These are phyloP conservation scores for Drosophila leonis DNA, from an alignment of 2,888 invertebrate genomes.

Conservation along the genomic window DNA sequence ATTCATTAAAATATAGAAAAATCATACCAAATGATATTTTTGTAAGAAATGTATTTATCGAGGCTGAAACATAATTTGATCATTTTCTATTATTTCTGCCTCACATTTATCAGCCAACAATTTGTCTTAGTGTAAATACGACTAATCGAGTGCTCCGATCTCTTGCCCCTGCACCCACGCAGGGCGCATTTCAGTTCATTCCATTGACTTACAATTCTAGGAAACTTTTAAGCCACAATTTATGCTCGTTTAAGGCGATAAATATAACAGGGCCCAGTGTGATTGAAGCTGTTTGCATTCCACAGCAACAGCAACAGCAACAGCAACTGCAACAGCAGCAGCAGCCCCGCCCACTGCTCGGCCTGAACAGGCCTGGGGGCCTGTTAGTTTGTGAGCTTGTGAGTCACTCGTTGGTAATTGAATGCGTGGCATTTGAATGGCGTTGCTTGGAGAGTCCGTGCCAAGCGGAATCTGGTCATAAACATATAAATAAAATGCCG, in stretches of 20 bases:
- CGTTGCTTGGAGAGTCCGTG: conserved; percentile 38
- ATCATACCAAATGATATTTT: not conserved
- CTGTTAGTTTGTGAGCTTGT: conserved; percentile 41
- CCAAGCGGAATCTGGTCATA: conserved; percentile 35
- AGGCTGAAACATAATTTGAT: not conserved
- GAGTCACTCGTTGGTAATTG: conserved; percentile 73
- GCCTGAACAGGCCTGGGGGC: not conserved
- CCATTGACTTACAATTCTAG: conserved; percentile 72
- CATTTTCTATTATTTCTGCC: not conserved
- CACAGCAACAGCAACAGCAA: conserved; percentile 37
- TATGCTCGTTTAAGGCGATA: conserved; percentile 84
- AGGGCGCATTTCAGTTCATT: conserved; percentile 23
- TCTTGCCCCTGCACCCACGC: conserved; percentile 34
- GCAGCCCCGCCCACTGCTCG: conserved; percentile 7
- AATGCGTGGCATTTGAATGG: conserved; percentile 75
- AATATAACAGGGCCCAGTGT: conserved; percentile 72
- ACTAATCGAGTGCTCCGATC: conserved; percentile 17
- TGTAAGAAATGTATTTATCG: no score
- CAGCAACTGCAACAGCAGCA: conserved; percentile 16
- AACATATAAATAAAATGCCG: conserved; percentile 61
- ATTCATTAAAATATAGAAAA: not conserved
- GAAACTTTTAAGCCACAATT: conserved; percentile 82
- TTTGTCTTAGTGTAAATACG: conserved; percentile 44
- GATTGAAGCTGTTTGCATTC: conserved; percentile 80
- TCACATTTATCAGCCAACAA: no score